Percentiles rank a stretch among this genome's conserved stretches.
Evolutionary conservation across 2,113 vertebrate genomes (phyloP).

Genomic region (Amblyopsis rosae): DNA sequence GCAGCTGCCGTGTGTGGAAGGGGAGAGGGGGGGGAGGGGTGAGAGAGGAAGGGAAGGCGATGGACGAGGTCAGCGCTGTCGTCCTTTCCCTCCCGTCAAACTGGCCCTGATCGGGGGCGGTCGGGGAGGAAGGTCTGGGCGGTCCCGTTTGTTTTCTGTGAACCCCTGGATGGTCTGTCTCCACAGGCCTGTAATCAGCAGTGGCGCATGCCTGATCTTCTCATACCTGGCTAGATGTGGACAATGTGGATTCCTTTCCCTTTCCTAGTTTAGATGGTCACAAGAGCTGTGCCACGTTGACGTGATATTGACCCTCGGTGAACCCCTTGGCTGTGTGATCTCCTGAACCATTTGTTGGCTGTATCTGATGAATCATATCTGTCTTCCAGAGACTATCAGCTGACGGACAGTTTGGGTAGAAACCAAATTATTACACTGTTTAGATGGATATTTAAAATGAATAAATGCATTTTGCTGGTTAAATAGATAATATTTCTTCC

Average conservation of each 20-base stretch:
- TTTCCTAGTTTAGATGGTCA: constrained; percentile 1
- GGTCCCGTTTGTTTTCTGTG: constrained; percentile 49
- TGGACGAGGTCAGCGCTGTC: constrained; percentile 2
- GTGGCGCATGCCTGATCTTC: constrained; percentile 4
- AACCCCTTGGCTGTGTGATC: background rate
- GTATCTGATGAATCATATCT: too few species aligned
- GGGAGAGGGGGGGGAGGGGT: constrained; percentile 7
- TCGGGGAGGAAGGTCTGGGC: constrained; percentile 47
- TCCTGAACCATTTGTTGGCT: constrained; percentile 10
- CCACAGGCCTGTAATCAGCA: constrained; percentile 51
- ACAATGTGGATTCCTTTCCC: constrained; percentile 10
- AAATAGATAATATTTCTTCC: too few species aligned
- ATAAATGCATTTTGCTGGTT: too few species aligned
- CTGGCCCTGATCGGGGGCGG: constrained; percentile 51
- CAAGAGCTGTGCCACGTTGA: background rate
- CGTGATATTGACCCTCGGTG: background rate
- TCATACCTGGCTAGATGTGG: constrained; percentile 17
- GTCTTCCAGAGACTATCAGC: too few species aligned
- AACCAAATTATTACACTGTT: too few species aligned
- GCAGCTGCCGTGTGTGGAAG: background rate
- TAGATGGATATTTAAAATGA: too few species aligned
- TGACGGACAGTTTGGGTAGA: too few species aligned
- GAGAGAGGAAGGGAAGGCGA: background rate
- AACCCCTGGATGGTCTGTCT: constrained; percentile 30
- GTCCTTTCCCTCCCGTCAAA: constrained; percentile 14